Percentiles rank a stretch among this genome's conserved stretches.
Conservation (phyloP, 2,888 invertebrate genomes). For the Drosophila picticornis region DNA sequence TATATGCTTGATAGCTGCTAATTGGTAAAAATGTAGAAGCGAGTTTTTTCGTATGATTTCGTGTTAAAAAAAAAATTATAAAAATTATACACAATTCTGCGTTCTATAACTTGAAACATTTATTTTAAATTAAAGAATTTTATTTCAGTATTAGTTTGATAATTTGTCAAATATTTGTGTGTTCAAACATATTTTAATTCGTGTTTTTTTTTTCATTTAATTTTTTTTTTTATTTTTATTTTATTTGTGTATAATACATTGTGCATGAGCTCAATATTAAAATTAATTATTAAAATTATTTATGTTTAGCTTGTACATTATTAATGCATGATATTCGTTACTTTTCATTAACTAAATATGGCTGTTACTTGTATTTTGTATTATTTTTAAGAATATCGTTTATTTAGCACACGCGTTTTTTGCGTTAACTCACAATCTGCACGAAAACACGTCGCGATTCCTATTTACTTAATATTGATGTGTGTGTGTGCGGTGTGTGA, state of each 20-base stretch:
- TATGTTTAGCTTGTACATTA: constrained; percentile 74
- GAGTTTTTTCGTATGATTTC: constrained; percentile 10
- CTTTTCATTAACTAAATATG: constrained; percentile 77
- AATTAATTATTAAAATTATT: constrained; percentile 55
- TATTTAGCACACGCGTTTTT: constrained; percentile 18
- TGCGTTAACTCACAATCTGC: constrained; percentile 20
- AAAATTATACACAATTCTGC: constrained; percentile 33
- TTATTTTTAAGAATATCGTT: constrained; percentile 17
- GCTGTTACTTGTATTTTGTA: constrained; percentile 60
- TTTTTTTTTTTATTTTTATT: constrained; percentile 1
- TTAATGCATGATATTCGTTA: constrained; percentile 68
- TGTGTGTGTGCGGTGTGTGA: constrained; percentile 20
- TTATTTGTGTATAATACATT: constrained; percentile 70
- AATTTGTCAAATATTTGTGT: constrained; percentile 12
- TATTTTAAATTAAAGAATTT: constrained; percentile 78
- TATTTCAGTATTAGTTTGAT: not conserved
- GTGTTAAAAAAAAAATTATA: constrained; percentile 25
- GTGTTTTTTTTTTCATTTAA: not conserved
- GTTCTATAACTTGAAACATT: constrained; percentile 23
- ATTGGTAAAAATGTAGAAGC: constrained; percentile 9
- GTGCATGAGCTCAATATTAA: constrained; percentile 57
- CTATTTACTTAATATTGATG: constrained; percentile 38
- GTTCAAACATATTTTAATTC: constrained; percentile 16
- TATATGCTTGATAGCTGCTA: constrained; percentile 17
- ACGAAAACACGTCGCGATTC: constrained; percentile 19